Evolutionary conservation across 2,797 vertebrate species (phyloP).

Genomic region (Hybognathus amarus): DNA sequence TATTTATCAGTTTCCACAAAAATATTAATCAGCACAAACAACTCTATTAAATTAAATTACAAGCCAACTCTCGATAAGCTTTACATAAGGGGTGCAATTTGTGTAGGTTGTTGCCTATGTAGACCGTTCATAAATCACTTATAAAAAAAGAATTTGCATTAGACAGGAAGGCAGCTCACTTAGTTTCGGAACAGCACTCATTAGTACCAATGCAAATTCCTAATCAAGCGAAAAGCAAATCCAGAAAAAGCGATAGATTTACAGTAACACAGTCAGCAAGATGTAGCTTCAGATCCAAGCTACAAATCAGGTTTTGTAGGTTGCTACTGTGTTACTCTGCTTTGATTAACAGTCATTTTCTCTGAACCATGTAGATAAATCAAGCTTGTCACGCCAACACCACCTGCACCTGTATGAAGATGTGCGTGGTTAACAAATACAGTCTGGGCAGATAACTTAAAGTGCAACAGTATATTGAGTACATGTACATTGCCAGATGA

Average conservation of each 20-base stretch:
- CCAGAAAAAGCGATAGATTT: slow-evolving; percentile 1
- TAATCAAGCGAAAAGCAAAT: not conserved
- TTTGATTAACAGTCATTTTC: slow-evolving; percentile 32
- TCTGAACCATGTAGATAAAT: slow-evolving; percentile 49
- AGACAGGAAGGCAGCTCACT: not conserved
- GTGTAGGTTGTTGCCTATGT: not conserved
- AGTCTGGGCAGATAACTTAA: not conserved
- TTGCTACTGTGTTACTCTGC: not conserved
- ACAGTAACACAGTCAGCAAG: slow-evolving; percentile 30
- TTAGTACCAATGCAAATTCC: not conserved
- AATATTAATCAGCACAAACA: not conserved
- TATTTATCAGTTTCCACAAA: not conserved
- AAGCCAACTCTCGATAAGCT: not conserved
- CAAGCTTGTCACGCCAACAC: slow-evolving; percentile 39
- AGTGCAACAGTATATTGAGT: not conserved
- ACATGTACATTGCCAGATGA: slow-evolving; percentile 20
- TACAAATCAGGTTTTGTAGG: slow-evolving; percentile 41
- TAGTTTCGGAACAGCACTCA: not conserved
- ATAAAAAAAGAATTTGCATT: not conserved
- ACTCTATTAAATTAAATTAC: not conserved
- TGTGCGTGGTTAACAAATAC: slow-evolving; percentile 8
- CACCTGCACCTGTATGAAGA: slow-evolving; percentile 47
- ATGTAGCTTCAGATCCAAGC: slow-evolving; percentile 46
- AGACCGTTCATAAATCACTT: not conserved
- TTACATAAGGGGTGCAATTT: not conserved